These are phyloP conservation scores for Labeo catla DNA, from an alignment of 2,113 vertebrate species.

Conservation along the genomic window DNA sequence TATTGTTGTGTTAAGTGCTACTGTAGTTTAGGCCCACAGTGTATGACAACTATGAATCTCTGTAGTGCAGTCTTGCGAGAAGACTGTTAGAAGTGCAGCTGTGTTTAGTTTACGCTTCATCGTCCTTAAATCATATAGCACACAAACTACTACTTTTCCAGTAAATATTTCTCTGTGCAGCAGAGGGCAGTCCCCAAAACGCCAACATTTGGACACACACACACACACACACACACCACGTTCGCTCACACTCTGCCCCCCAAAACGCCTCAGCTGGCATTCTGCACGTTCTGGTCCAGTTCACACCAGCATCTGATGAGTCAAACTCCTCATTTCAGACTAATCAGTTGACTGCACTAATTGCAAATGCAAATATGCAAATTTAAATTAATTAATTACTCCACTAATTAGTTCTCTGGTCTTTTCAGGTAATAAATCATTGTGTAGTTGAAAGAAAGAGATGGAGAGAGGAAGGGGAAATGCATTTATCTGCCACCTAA, in stretches of 20 bases:
- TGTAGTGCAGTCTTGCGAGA: not conserved
- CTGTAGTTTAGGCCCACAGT: not conserved
- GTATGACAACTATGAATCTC: conserved; percentile 19
- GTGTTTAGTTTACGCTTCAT: conserved; percentile 37
- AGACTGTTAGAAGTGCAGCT: conserved; percentile 27
- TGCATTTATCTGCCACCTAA: conserved; percentile 12
- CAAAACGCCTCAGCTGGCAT: conserved; percentile 89
- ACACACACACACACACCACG: conserved; percentile 2
- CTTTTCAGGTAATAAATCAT: conserved; percentile 99
- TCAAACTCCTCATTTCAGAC: conserved; percentile 99
- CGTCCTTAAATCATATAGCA: conserved; percentile 29
- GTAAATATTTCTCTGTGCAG: conserved; percentile 17
- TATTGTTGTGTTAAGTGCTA: not conserved
- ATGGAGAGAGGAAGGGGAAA: conserved; percentile 49
- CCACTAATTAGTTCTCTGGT: conserved; percentile 99
- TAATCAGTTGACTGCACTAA: conserved; percentile 99
- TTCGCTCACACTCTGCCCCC: conserved; percentile 17
- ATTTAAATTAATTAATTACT: conserved; percentile 99
- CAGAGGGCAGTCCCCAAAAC: conserved; percentile 22
- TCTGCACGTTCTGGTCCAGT: conserved; percentile 89
- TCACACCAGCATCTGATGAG: conserved; percentile 94
- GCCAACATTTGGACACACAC: conserved; percentile 17
- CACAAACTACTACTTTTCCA: conserved; percentile 20
- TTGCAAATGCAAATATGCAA: conserved; percentile 99
- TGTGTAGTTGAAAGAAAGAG: conserved; percentile 85